These are phyloP conservation scores for Syngnathus rostellatus DNA, from an alignment of 2,797 vertebrate species.

Conservation along the genomic window DNA sequence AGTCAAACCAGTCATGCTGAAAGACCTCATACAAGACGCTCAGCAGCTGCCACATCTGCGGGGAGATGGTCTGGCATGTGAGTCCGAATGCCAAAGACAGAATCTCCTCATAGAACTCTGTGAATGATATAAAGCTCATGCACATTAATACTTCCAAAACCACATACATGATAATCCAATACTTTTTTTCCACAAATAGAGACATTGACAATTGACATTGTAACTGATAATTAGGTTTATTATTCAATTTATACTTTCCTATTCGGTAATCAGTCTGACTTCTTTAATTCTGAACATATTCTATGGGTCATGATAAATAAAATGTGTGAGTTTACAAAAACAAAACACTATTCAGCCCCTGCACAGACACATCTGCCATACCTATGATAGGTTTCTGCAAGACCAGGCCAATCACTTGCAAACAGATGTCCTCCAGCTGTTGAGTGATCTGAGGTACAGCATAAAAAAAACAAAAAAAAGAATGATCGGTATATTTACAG, in stretches of 20 bases:
- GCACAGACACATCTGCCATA: slow-evolving; percentile 74
- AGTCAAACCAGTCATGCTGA: slow-evolving; percentile 93
- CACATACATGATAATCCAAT: too few species aligned
- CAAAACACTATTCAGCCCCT: slow-evolving; percentile 4
- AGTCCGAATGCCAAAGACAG: slow-evolving; percentile 90
- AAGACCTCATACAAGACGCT: slow-evolving; percentile 88
- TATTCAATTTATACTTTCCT: too few species aligned
- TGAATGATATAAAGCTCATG: not conserved
- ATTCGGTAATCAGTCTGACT: not conserved
- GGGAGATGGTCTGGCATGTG: slow-evolving; percentile 89
- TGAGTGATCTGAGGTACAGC: slow-evolving; percentile 78
- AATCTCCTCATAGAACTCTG: slow-evolving; percentile 98
- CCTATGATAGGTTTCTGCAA: slow-evolving; percentile 96
- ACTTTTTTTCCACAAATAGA: too few species aligned
- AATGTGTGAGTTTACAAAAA: not conserved
- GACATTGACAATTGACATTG: too few species aligned
- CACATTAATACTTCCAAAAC: too few species aligned
- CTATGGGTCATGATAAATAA: not conserved
- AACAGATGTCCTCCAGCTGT: slow-evolving; percentile 92
- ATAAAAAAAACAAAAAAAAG: not conserved
- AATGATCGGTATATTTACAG: too few species aligned
- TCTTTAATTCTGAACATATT: not conserved
- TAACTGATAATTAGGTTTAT: too few species aligned
- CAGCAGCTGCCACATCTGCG: slow-evolving; percentile 97
- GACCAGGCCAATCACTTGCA: slow-evolving; percentile 93